Conservation (phyloP, 2,888 invertebrate species). For the Plebejus argus region DNA sequence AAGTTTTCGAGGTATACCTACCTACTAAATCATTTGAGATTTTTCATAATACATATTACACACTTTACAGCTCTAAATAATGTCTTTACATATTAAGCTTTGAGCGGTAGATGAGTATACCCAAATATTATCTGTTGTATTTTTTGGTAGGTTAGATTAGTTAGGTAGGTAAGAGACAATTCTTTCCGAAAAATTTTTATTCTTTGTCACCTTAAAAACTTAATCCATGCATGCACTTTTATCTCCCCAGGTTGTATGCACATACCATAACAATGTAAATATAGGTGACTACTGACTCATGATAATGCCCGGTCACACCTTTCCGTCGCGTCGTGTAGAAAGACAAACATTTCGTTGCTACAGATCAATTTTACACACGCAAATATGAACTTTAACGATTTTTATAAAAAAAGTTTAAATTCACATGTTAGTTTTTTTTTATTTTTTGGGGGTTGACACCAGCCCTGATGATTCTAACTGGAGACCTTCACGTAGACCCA, state of each 20-base stretch:
- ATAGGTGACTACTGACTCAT: slow-evolving; percentile 4
- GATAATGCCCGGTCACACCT: slow-evolving; percentile 2
- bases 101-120: too few relatives aligned
- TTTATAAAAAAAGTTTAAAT: background rate
- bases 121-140: too few relatives aligned
- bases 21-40: background rate
- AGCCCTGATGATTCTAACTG: too few relatives aligned
- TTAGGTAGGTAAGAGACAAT: too few relatives aligned
- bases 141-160: too few relatives aligned
- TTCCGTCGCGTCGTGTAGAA: background rate
- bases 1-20: too few relatives aligned
- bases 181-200: too few relatives aligned
- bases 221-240: background rate
- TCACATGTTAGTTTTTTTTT: too few relatives aligned
- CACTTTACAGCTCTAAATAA: background rate
- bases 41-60: background rate
- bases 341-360: slow-evolving; percentile 1
- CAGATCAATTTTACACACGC: background rate
- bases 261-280: background rate
- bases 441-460: too few relatives aligned
- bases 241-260: background rate
- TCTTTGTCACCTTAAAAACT: too few relatives aligned
- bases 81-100: background rate
- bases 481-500: too few relatives aligned
- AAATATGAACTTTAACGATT: background rate